Evolutionary conservation across 1,140 invertebrate species (phyloP), one percentile per base, ranked within the genome.

Genomic region (Spodoptera litura): DNA sequence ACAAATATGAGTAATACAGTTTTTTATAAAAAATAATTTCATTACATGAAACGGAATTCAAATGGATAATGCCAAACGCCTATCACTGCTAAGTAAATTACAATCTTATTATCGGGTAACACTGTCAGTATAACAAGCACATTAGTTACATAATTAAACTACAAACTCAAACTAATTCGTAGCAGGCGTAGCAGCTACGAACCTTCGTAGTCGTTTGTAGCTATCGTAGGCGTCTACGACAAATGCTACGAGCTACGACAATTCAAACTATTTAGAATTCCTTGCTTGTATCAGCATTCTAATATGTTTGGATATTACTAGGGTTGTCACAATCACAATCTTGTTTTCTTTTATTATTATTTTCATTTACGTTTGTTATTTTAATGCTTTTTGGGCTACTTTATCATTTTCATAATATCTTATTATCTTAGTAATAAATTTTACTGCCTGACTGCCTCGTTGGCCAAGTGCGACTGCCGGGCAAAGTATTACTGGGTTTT

Each of bases 221-320:
- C 68, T 8, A 27, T 31, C 71, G 71, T 74, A 74, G 71, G 71
- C 71, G 38, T 27, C 71, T 59, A 74, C 71, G 71, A 74, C 4
- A 74, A 74, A 20, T 59, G 71, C 71, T 74, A 74, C 71, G 71
- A 74, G 38, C 55, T 74, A 58, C 71, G 55, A 59, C 56, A 61
- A 74, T 51, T 61, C 58, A 4, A 72, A 72, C 52, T 71, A 71
- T 71, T 35, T 12, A 27, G 53, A 38, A 71, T 55, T 71, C n/a
- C 52, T 55, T 35, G 38, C 15, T 38, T 11, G 49, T 52, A 70
- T 38, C 38, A 44, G 38, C 38, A n/a, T 56, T 5, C 13, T 56
- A 6, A 20, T 55, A 56, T 55, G 49, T 53, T 70, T 52, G n/a
- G 49, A 53, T n/a, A 9, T 52, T 52, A 52, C n/a, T 52, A 70